phyloP scores from a whole-genome alignment of 2,113 vertebrate species.

The Sinocyclocheilus anophthalmus region DNA sequence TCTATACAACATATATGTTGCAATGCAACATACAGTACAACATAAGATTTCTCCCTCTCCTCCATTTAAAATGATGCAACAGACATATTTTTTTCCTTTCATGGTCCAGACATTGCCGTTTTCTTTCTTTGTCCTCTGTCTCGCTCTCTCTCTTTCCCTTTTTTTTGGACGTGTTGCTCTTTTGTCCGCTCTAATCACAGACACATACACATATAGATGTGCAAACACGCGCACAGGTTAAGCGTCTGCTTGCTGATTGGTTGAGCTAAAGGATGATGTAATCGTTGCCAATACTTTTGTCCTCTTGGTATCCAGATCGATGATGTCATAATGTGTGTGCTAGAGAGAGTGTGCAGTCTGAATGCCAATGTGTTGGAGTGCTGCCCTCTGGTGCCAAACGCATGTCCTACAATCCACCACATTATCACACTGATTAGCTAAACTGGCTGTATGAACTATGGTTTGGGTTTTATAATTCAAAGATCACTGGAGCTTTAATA shows the following conservation, averaged over 20 bases:
- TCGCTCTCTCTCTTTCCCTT: background rate
- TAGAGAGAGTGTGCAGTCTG: conserved; percentile 22
- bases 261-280: conserved; percentile 66
- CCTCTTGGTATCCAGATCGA: conserved; percentile 67
- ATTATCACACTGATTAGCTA: conserved; percentile 7
- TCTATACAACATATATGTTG: background rate
- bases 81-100: background rate
- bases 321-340: conserved; percentile 72
- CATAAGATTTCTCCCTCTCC: background rate
- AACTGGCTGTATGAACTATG: background rate
- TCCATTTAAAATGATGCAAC: background rate
- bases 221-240: conserved; percentile 38
- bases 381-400: conserved; percentile 48
- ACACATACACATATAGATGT: conserved; percentile 56
- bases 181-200: conserved; percentile 73
- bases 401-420: conserved; percentile 17
- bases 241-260: conserved; percentile 53
- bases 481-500: background rate
- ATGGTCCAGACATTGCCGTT: conserved; percentile 34
- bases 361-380: conserved; percentile 53
- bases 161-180: conserved; percentile 37
- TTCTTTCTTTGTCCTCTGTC: conserved; percentile 54
- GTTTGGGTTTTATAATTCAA: background rate
- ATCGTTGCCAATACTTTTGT: conserved; percentile 65
- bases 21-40: conserved; percentile 51